These are phyloP conservation scores for Antitype chi DNA, from an alignment of 2,888 invertebrate genomes.

Conservation along the genomic window DNA sequence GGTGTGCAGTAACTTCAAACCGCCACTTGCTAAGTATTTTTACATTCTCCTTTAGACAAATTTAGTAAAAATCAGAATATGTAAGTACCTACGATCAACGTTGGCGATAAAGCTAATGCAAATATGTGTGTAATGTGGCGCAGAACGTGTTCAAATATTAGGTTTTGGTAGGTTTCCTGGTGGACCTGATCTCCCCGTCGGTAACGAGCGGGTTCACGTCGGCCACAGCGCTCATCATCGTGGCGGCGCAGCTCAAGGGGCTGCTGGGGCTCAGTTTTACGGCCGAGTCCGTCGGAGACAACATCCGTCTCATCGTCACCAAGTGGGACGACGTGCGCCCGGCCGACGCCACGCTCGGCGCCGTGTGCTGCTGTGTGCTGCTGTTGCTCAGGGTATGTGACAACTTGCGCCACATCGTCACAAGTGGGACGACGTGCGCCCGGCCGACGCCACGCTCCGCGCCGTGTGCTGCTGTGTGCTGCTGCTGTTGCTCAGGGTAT, in stretches of 20 bases:
- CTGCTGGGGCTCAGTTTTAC: constrained; percentile 93
- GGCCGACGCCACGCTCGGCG: constrained; percentile 92
- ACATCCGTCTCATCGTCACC: constrained; percentile 86
- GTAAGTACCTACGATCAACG: not conserved
- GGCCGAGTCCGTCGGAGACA: constrained; percentile 92
- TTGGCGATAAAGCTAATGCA: not conserved
- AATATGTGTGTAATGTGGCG: not conserved
- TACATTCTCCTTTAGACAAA: not conserved
- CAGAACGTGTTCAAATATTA: not conserved
- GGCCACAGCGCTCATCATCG: constrained; percentile 95
- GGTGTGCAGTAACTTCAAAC: too few relatives aligned
- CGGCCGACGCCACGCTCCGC: constrained; percentile 92
- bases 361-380: constrained; percentile 92
- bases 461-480: constrained; percentile 92
- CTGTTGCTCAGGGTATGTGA: constrained; percentile 92
- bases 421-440: constrained; percentile 87
- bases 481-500: constrained; percentile 92
- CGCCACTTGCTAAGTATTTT: not conserved
- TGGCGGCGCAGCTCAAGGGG: constrained; percentile 93
- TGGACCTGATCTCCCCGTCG: constrained; percentile 95
- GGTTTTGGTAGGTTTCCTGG: constrained; percentile 93
- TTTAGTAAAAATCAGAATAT: not conserved
- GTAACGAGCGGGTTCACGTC: constrained; percentile 96
- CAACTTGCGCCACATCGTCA: not conserved
- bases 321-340: constrained; percentile 88